Evolutionary conservation across 2,888 invertebrate species (phyloP), one percentile per base, ranked within the genome.

Genomic region (Rhagophthalmus giganteus): DNA sequence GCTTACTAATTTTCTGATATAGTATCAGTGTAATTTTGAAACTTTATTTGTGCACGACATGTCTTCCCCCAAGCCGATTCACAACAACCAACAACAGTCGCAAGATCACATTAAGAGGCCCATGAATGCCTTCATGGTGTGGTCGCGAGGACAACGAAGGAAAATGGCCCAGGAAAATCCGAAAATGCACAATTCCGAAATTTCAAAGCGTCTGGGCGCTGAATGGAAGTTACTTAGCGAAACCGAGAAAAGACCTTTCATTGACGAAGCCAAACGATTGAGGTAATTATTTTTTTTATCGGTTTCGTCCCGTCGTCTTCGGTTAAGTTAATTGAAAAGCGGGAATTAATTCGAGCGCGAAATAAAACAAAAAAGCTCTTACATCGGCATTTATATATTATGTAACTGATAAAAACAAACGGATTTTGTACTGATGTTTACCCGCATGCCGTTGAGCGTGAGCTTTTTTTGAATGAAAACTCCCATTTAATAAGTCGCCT

Each of bases 121-220:
- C 27, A 88, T 88, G 88, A 88, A 88, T 72, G 88, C 88, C 7
- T 88, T 88, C 72, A 88, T 88, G 88, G 93, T 94, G 58, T 94
- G 93, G 93, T 91, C 91, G 1, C 77, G 93, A 20, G 91, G 90
- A 3, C 92, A 93, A 73, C 74, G 93, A 50, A 78, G 92, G 60
- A 93, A 93, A 77, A 94, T 94, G 88, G 93, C 93, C 0, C 92
- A 92, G 70, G 93, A 94, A 65, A 92, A 93, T 72, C 93, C 93
- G 0, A 93, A 93, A 75, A 93, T 93, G 92, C 93, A 93, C 77
- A 93, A 93, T 71, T 91, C 90, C 0, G 93, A 93, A 75, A 93
- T 93, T 61, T 89, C 88, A 46, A 93, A 93, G 73, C 76, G 92
- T 57, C 79, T 94, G 24, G 88, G 88, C 0, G 90, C 90, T 0